Evolutionary conservation across 2,113 vertebrate species (phyloP), one percentile per base, ranked within the genome.

Genomic region (Pseudorectes ferrugineus): DNA sequence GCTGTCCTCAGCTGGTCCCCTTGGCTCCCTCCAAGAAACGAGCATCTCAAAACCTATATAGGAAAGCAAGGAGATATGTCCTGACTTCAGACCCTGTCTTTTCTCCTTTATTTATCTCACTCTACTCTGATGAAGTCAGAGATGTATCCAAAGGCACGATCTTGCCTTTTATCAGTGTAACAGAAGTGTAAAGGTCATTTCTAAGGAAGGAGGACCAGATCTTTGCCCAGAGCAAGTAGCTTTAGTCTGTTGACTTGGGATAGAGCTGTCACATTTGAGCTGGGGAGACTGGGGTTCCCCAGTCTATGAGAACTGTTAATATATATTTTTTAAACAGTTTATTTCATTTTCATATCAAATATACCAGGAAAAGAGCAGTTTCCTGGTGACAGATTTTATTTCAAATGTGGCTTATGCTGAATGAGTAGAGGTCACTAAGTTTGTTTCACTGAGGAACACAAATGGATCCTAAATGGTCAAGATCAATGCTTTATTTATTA

Each of bases 401-500:
- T 95, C 94, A 84, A 92, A 57, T 13, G 18, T 77, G 92, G 14
- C 24, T 93, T 80, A 31, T 9, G 20, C 43, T 85, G 66, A 93
- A 73, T 42, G 45, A 92, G 35, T 80, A 78, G 36, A 82, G 61
- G 55, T 63, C 73, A 54, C 11, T 79, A 35, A 77, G n/a, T 95
- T 95, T 11, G 52, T 87, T 91, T 95, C 21, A 12, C 81, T 59
- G 48, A 94, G 35, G 79, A 92, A 57, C 26, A 6, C 49, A 66
- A 86, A 62, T 23, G 15, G 52, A 78, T 66, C 78, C 72, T 92
- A 52, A 91, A 88, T 0, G 6, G 62, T 29, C 82, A 93, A 86
- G 51, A 91, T 58, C 42, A 20, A 81, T 22, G 28, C 6, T 95
- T 93, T 94, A 83, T 96, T 97, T 88, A 91, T 79, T 76, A 67